Conservation (phyloP, 2,888 invertebrate species). For the Drosophila percnosoma region DNA sequence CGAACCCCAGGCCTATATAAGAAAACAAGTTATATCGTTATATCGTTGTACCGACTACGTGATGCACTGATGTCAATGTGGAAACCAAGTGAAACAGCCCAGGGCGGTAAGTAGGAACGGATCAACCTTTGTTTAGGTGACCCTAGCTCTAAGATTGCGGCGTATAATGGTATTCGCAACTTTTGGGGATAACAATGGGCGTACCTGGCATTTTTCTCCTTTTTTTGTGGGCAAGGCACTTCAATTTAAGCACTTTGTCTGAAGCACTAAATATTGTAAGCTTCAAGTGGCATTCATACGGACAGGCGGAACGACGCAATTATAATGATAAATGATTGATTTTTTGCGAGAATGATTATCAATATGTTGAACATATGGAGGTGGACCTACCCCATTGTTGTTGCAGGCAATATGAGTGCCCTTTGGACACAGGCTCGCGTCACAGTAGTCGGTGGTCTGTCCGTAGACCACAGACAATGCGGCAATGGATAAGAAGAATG, state of each 20-base stretch:
- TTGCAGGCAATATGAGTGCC: conserved; percentile 55
- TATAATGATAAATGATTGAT: neutral
- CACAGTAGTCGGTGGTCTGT: conserved; percentile 46
- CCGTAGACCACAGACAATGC: conserved; percentile 9
- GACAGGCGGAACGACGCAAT: neutral
- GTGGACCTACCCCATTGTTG: conserved; percentile 43
- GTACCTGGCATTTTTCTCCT: neutral
- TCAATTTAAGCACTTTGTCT: too few species aligned
- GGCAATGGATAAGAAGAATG: conserved; percentile 15
- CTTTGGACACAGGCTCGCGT: conserved; percentile 27
- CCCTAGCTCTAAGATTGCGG: neutral
- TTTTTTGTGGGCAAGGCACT: neutral
- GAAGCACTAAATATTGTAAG: neutral
- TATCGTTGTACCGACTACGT: neutral
- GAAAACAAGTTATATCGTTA: neutral
- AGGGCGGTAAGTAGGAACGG: neutral
- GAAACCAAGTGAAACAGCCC: neutral
- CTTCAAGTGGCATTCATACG: neutral
- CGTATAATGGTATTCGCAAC: neutral
- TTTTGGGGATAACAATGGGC: neutral
- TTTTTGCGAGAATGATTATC: neutral
- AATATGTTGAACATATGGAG: neutral
- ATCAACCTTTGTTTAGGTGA: neutral
- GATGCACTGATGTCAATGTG: neutral
- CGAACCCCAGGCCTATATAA: conserved; percentile 36